Conservation (phyloP, 1,140 invertebrate species). For the Calycopis cecrops region DNA sequence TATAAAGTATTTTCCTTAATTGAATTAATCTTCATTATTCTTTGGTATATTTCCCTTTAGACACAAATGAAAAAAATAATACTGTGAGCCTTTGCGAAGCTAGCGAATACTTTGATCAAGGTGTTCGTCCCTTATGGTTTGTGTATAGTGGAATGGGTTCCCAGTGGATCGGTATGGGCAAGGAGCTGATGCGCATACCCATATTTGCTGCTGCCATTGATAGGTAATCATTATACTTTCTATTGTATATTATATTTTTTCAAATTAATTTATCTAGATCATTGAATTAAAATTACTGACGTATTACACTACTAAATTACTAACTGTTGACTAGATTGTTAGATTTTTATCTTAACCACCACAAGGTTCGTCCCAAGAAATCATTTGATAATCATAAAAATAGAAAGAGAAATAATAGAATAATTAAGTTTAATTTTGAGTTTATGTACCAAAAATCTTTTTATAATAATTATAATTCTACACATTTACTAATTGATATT, state of each 20-base stretch:
- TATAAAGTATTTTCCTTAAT: too few species aligned
- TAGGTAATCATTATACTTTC: slow-evolving; percentile 45
- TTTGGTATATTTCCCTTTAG: slow-evolving; percentile 23
- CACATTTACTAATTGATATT: not conserved
- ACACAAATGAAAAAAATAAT: slow-evolving; percentile 75
- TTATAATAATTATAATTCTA: not conserved
- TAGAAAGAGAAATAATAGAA: too few species aligned
- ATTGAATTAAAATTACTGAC: too few species aligned
- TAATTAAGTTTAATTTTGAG: not conserved
- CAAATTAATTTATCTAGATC: too few species aligned
- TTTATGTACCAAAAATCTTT: not conserved
- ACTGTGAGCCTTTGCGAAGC: slow-evolving; percentile 54
- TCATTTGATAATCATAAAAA: too few species aligned
- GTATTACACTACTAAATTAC: too few species aligned
- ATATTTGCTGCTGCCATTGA: slow-evolving; percentile 82
- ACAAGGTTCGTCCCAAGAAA: too few species aligned
- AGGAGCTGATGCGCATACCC: slow-evolving; percentile 77
- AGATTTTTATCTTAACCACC: too few species aligned
- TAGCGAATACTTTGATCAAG: slow-evolving; percentile 73
- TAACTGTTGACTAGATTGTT: too few species aligned
- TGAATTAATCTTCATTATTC: too few species aligned
- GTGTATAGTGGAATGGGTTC: slow-evolving; percentile 94
- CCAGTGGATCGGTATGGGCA: slow-evolving; percentile 91
- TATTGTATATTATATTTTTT: not conserved
- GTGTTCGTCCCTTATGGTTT: slow-evolving; percentile 84